Percentiles rank a stretch among this genome's conserved stretches.
Conservation (phyloP, 2,888 invertebrate species). For the Netelia fuscicornis region DNA sequence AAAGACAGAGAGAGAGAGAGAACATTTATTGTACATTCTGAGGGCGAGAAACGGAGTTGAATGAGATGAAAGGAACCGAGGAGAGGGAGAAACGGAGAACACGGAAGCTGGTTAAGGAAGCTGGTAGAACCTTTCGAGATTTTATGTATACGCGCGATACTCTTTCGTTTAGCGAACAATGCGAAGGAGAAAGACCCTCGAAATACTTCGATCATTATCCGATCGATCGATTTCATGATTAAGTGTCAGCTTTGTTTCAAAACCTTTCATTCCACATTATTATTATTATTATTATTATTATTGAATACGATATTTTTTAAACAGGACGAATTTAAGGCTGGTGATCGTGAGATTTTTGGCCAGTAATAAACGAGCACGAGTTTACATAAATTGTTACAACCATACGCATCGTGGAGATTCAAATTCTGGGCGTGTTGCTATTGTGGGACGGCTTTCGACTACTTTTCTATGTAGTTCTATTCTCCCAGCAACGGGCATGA, state of each 20-base stretch:
- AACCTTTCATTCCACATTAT: not conserved
- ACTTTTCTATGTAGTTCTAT: slow-evolving; percentile 44
- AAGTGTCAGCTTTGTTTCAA: not conserved
- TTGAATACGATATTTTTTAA: not conserved
- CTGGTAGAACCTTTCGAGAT: slow-evolving; percentile 51
- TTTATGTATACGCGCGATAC: slow-evolving; percentile 19
- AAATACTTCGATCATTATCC: slow-evolving; percentile 45
- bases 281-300: not conserved
- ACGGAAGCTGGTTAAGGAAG: slow-evolving; percentile 55
- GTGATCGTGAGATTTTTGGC: too few species aligned
- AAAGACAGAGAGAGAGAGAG: slow-evolving; percentile 42
- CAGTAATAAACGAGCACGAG: not conserved
- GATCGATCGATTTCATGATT: slow-evolving; percentile 26
- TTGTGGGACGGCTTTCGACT: slow-evolving; percentile 43
- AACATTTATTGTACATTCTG: slow-evolving; percentile 7
- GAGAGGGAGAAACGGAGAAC: slow-evolving; percentile 51
- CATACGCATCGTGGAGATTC: not conserved
- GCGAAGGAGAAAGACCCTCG: slow-evolving; percentile 30
- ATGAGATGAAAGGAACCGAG: slow-evolving; percentile 26
- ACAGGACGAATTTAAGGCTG: too few species aligned
- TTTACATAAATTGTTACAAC: too few species aligned
- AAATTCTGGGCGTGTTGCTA: slow-evolving; percentile 55
- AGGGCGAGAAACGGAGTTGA: slow-evolving; percentile 3
- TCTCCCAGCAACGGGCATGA: slow-evolving; percentile 11
- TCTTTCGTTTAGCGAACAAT: slow-evolving; percentile 58